These are phyloP conservation scores for Scolopax mira DNA, from an alignment of 2,113 vertebrate species.

Conservation along the genomic window DNA sequence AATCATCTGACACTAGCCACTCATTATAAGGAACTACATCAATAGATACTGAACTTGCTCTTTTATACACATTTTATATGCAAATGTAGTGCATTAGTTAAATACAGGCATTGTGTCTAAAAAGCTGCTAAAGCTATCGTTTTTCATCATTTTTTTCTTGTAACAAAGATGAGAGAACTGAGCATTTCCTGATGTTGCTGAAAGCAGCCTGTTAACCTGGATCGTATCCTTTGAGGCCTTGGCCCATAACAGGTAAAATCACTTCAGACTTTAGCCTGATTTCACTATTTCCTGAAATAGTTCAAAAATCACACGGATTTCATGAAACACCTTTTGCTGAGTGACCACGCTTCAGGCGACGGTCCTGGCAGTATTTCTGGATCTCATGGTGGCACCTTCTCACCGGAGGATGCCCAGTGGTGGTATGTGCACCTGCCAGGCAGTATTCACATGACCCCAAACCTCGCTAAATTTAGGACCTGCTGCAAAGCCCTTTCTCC, in stretches of 20 bases:
- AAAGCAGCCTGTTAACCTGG: background rate
- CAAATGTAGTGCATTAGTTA: background rate
- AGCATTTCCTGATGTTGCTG: background rate
- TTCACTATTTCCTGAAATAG: background rate
- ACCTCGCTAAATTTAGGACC: slow-evolving; percentile 49
- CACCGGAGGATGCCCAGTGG: background rate
- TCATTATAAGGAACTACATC: background rate
- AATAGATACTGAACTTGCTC: background rate
- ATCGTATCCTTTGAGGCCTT: background rate
- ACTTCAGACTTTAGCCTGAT: background rate
- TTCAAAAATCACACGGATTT: background rate
- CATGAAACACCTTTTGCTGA: background rate
- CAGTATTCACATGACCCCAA: background rate
- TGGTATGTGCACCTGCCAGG: slow-evolving; percentile 44
- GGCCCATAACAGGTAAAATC: background rate
- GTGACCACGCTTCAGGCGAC: background rate
- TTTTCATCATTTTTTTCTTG: background rate
- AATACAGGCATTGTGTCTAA: background rate
- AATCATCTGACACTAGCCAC: background rate
- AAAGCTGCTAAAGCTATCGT: background rate
- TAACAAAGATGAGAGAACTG: background rate
- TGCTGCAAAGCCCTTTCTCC: background rate
- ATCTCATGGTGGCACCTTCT: background rate
- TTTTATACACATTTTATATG: background rate
- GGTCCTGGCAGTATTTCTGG: background rate